Evolutionary conservation across 2,797 vertebrate genomes (phyloP).

Genomic region (Sorex maritimensis): DNA sequence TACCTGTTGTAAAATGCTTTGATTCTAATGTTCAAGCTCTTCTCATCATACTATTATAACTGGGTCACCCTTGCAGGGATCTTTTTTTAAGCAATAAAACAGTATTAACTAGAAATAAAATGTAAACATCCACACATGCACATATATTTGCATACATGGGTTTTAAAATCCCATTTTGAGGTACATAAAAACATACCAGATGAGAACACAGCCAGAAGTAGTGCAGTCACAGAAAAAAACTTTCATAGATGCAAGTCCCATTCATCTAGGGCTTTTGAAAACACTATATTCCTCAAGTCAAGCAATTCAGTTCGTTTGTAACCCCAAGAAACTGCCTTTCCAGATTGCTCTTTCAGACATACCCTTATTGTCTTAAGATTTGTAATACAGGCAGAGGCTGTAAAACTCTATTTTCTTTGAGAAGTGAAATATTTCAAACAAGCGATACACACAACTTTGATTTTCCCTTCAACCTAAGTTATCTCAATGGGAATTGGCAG

Average conservation of each 20-base stretch:
- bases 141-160: background rate
- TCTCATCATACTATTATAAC: background rate
- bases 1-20: background rate
- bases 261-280: background rate
- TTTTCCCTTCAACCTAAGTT: slow-evolving; percentile 86
- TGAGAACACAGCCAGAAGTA: background rate
- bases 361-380: slow-evolving; percentile 81
- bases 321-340: slow-evolving; percentile 66
- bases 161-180: background rate
- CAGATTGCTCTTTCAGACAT: slow-evolving; percentile 66
- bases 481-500: slow-evolving; percentile 85
- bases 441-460: slow-evolving; percentile 78
- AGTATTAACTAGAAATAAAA: background rate
- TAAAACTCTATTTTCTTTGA: slow-evolving; percentile 83
- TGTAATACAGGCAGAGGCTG: slow-evolving; percentile 79
- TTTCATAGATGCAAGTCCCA: background rate
- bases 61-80: background rate
- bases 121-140: background rate
- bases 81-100: background rate
- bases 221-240: background rate
- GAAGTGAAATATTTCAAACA: slow-evolving; percentile 86
- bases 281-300: background rate
- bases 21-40: background rate
- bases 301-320: slow-evolving; percentile 12
- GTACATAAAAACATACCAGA: background rate